phyloP scores from a whole-genome alignment of 2,797 vertebrate genomes.

The Thripadectes ignobilis region DNA sequence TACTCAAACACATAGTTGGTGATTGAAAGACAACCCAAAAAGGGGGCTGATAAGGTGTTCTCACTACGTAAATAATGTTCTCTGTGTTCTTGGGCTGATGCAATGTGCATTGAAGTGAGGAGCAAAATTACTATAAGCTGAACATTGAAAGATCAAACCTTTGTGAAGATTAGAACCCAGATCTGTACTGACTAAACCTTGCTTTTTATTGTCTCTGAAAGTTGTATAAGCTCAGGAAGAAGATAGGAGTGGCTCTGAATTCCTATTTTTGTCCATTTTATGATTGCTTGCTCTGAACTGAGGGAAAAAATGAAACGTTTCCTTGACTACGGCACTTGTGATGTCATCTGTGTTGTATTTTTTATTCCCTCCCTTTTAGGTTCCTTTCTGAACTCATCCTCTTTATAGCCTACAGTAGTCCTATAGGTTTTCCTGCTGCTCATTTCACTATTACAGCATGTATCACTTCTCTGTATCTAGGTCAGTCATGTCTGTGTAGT shows the following conservation, averaged over 20 bases:
- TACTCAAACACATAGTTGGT: not conserved
- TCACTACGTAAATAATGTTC: not conserved
- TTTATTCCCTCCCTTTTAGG: constrained; percentile 32
- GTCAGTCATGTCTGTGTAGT: not conserved
- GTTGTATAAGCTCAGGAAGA: constrained; percentile 30
- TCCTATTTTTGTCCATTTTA: constrained; percentile 53
- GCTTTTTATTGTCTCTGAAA: constrained; percentile 40
- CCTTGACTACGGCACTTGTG: constrained; percentile 51
- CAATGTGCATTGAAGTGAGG: not conserved
- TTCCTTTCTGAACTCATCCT: constrained; percentile 23
- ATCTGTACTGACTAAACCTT: not conserved
- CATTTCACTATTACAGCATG: constrained; percentile 23
- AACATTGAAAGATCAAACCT: constrained; percentile 14
- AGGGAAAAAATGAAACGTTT: constrained; percentile 35
- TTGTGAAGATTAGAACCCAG: constrained; percentile 24
- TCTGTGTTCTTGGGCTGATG: not conserved
- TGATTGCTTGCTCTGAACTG: constrained; percentile 50
- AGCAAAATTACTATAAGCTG: constrained; percentile 14
- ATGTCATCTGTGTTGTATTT: constrained; percentile 53
- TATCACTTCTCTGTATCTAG: constrained; percentile 22
- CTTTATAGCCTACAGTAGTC: not conserved
- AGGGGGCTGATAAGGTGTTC: not conserved
- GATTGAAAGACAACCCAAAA: not conserved
- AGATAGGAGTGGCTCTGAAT: constrained; percentile 33
- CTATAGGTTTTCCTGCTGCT: constrained; percentile 28